phyloP scores from a whole-genome alignment of 2,797 vertebrate genomes.

The Saxicola maurus region DNA sequence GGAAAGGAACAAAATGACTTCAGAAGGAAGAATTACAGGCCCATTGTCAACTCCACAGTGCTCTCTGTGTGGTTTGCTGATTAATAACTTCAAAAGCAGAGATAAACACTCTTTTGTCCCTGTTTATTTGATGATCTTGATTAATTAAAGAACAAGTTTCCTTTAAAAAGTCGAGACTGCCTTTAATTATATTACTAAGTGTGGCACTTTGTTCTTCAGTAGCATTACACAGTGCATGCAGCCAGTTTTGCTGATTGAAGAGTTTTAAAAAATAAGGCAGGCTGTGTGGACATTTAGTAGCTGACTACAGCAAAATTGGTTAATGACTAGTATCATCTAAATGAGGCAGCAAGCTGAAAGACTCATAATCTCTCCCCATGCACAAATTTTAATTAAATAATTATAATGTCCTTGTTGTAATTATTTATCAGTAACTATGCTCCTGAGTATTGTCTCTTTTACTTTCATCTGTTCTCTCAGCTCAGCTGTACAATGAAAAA shows the following conservation, averaged over 20 bases:
- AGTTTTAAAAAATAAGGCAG: conserved; percentile 64
- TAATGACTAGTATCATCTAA: conserved; percentile 76
- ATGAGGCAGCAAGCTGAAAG: conserved; percentile 71
- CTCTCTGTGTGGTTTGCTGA: neutral
- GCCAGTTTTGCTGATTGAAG: conserved; percentile 71
- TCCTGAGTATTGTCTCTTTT: conserved; percentile 70
- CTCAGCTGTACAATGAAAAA: conserved; percentile 59
- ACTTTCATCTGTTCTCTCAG: conserved; percentile 67
- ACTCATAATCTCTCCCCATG: conserved; percentile 74
- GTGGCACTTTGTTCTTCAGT: conserved; percentile 18
- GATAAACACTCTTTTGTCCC: conserved; percentile 17
- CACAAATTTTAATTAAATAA: conserved; percentile 79
- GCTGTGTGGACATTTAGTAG: conserved; percentile 54
- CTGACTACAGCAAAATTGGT: conserved; percentile 72
- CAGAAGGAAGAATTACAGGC: neutral
- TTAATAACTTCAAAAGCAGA: conserved; percentile 41
- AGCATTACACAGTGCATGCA: conserved; percentile 42
- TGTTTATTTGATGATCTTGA: conserved; percentile 37
- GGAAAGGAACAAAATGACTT: neutral
- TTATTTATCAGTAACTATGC: conserved; percentile 77
- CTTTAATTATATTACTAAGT: conserved; percentile 18
- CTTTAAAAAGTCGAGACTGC: conserved; percentile 14
- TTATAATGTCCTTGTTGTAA: conserved; percentile 73
- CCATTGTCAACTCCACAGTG: neutral
- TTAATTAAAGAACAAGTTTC: conserved; percentile 47